Evolutionary conservation across 2,888 invertebrate species (phyloP).

Genomic region (Cosmia pyralina): DNA sequence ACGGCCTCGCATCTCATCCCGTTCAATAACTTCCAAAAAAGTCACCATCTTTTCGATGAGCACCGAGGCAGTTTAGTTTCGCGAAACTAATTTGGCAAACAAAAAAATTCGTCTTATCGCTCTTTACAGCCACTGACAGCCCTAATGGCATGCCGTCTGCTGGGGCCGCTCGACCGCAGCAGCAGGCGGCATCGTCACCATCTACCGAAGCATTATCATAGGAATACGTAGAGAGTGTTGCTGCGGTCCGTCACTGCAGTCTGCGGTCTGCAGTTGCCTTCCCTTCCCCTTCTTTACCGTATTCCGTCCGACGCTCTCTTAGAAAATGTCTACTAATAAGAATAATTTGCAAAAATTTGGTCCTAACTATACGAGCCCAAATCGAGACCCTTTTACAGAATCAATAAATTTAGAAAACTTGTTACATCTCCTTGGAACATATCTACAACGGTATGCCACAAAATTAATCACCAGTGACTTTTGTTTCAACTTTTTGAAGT

Average conservation of each 20-base stretch:
- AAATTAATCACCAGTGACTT: neutral
- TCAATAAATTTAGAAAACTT: neutral
- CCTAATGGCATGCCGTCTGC: too few relatives aligned
- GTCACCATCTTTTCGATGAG: neutral
- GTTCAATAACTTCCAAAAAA: neutral
- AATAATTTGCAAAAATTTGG: conserved; percentile 45
- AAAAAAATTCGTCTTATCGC: neutral
- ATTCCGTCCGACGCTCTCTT: conserved; percentile 26
- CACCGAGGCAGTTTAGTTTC: neutral
- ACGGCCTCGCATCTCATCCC: neutral
- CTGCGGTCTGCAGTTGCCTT: neutral
- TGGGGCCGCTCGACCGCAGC: too few relatives aligned
- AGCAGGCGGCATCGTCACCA: too few relatives aligned
- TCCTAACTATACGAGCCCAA: conserved; percentile 36
- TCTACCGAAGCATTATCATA: neutral
- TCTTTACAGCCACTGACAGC: neutral
- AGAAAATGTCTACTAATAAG: conserved; percentile 29
- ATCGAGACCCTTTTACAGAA: conserved; percentile 2
- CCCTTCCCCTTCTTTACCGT: too few relatives aligned
- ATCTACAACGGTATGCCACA: conserved; percentile 39
- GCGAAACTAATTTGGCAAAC: neutral
- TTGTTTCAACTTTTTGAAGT: neutral
- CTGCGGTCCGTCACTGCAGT: neutral
- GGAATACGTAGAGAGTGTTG: neutral
- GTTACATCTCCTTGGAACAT: conserved; percentile 23